These are phyloP conservation scores for Falcunculus frontatus DNA, from an alignment of 2,113 vertebrate species.

Conservation along the genomic window DNA sequence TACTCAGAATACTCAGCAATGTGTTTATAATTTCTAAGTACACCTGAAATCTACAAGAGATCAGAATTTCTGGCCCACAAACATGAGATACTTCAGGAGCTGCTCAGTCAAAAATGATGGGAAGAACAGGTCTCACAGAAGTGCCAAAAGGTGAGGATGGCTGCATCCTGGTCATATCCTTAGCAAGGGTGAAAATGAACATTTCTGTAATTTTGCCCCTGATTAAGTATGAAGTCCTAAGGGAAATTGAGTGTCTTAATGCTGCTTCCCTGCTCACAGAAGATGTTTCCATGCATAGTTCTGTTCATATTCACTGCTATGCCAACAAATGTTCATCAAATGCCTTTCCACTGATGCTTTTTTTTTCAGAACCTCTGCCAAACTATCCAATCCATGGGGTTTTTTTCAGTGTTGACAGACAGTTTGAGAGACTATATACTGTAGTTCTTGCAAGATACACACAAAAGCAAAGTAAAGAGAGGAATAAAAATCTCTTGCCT, in stretches of 20 bases:
- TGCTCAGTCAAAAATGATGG: not conserved
- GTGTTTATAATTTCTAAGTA: not conserved
- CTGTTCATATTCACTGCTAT: not conserved
- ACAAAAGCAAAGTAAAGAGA: not conserved
- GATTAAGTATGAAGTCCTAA: not conserved
- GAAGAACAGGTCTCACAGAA: not conserved
- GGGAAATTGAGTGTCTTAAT: not conserved
- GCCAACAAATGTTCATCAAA: not conserved
- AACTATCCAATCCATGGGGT: not conserved
- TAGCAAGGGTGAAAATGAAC: not conserved
- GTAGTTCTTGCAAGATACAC: not conserved
- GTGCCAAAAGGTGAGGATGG: not conserved
- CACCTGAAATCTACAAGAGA: not conserved
- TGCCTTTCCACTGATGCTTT: not conserved
- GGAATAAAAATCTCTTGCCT: not conserved
- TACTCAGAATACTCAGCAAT: not conserved
- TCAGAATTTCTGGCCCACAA: not conserved
- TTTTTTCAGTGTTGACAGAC: not conserved
- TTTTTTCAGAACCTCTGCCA: constrained; percentile 11
- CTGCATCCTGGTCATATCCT: not conserved
- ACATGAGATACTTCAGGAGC: not conserved
- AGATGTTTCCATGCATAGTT: not conserved
- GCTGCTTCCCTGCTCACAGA: not conserved
- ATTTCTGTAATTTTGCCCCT: not conserved
- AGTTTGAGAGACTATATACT: not conserved